Base-by-base conservation (phyloP, 2,797 vertebrate species). In the Serranus cabrilla region DNA sequence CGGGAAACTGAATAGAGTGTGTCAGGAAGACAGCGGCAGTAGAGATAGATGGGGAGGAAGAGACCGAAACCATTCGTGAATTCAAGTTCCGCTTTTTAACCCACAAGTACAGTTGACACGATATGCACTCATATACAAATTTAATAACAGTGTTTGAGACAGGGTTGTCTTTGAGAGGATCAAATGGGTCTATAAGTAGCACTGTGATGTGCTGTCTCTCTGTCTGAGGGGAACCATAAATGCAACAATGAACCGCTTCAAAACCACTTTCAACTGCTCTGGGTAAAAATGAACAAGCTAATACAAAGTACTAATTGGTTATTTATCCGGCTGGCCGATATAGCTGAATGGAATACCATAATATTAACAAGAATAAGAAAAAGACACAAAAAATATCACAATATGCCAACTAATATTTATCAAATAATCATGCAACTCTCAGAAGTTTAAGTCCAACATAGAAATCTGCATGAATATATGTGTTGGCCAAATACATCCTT, bases 81-180 rank as follows among this genome's bases (percentile, higher is more conserved):
- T 40, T 57, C 4, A 39, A 81, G 20, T 85, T 82, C 63, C 1
- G 5, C 71, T 80, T 67, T 65, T 57, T 6, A 81, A 42, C 51
- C 79, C 73, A 78, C 61, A 34, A 45, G 46, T 69, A 67, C 6
- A 77, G 31, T 72, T 42, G 42, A 45, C 6, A 49, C 42, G n/a
- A 54, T 17, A 23, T 4, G 37, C 14, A 40, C n/a, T 25, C 27
- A 16, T 7, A 39, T 25, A 61, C 10, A 64, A 37, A 63, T 60
- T 25, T 9, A 27, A 20, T 5, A 4, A 55, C 20, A 31, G 51
- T 60, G 8, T 61, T 14, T 27, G 49, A 59, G 59, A n/a, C 21
- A 37, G 10, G 21, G 4, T 4, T 2, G 52, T 45, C 47, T 49
- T 11, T 52, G 11, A 69, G 16, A 27, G 3, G 2, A 13, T 72